Conservation (phyloP, 2,797 vertebrate species). For the Betta splendens region DNA sequence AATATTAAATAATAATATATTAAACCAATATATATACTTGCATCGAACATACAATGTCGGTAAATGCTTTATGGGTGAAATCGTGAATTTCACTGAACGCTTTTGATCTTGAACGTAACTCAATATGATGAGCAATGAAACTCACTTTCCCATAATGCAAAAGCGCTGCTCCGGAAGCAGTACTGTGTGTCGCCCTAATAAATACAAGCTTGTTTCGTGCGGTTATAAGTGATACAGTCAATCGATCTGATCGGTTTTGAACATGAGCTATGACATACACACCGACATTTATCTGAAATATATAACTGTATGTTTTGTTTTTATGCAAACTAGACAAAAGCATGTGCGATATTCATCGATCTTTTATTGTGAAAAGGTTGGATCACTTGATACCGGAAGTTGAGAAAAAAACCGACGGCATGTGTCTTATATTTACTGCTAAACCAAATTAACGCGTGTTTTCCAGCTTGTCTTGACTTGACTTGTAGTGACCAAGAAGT, state of each 20-base stretch:
- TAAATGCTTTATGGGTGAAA: too few relatives aligned
- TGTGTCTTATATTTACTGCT: neutral
- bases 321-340: too few relatives aligned
- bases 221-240: neutral
- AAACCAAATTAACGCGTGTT: constrained; percentile 1
- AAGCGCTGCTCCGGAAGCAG: constrained; percentile 3
- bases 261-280: fast-evolving
- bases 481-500: neutral
- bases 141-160: constrained; percentile 49
- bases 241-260: neutral
- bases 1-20: too few relatives aligned
- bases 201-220: neutral
- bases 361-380: constrained; percentile 31
- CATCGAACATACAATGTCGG: too few relatives aligned
- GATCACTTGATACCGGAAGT: constrained; percentile 29
- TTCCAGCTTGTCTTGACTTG: neutral
- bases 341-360: fast-evolving
- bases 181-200: neutral
- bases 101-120: constrained; percentile 49
- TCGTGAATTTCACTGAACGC: too few relatives aligned
- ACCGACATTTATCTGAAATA: neutral
- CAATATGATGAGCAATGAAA: neutral
- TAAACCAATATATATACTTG: too few relatives aligned
- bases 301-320: neutral
- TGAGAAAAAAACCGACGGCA: constrained; percentile 6